phyloP scores from a whole-genome alignment of 1,140 invertebrate genomes.

The Drosophila ficusphila region DNA sequence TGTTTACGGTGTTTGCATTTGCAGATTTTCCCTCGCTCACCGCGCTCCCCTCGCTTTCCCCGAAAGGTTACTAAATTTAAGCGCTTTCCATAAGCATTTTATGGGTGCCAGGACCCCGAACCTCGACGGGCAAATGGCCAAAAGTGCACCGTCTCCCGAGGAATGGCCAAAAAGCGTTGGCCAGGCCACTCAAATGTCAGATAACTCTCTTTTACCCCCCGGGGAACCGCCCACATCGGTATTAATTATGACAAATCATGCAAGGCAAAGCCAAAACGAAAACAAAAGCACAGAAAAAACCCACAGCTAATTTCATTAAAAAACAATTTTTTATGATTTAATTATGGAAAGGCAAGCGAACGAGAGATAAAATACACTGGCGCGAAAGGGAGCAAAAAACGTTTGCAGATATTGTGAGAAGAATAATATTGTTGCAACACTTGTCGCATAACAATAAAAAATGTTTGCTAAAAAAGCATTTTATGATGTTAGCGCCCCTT shows the following conservation, averaged over 20 bases:
- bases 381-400: neutral
- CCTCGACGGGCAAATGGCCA: constrained; percentile 44
- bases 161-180: neutral
- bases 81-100: constrained; percentile 79
- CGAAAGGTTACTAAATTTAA: constrained; percentile 75
- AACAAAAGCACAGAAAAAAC: constrained; percentile 21
- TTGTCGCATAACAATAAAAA: neutral
- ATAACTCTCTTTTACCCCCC: constrained; percentile 4
- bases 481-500: neutral
- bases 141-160: constrained; percentile 53
- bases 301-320: constrained; percentile 60
- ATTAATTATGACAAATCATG: constrained; percentile 76
- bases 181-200: constrained; percentile 54
- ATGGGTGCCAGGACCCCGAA: constrained; percentile 45
- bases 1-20: constrained; percentile 76
- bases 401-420: neutral
- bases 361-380: constrained; percentile 14
- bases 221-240: constrained; percentile 29
- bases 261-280: constrained; percentile 44
- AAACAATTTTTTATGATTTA: constrained; percentile 63
- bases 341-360: constrained; percentile 31
- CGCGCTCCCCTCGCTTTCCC: neutral
- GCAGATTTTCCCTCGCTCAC: neutral
- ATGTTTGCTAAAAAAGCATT: neutral
- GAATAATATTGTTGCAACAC: constrained; percentile 8